Conservation (phyloP, 2,888 invertebrate genomes). For the Dysmachus trigonus region DNA sequence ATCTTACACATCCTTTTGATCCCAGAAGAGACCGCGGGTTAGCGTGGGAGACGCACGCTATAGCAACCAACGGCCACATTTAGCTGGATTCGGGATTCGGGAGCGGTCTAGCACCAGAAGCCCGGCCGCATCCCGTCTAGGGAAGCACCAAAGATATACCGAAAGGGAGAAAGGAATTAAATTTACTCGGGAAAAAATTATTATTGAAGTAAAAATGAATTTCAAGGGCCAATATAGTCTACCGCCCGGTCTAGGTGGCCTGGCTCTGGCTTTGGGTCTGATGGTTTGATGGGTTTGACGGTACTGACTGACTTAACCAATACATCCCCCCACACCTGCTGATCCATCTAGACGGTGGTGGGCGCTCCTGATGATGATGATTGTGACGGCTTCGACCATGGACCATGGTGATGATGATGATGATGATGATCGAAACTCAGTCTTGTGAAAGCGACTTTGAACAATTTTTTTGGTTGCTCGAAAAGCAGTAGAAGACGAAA, state of each 20-base stretch:
- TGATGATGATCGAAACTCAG: neutral
- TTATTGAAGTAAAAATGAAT: conserved; percentile 35
- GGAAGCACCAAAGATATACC: neutral
- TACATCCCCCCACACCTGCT: neutral
- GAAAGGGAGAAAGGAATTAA: conserved; percentile 22
- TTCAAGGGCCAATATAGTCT: conserved; percentile 17
- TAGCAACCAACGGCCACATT: neutral
- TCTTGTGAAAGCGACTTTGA: conserved; percentile 18
- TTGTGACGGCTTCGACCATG: neutral
- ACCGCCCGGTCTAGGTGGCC: neutral
- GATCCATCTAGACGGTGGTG: neutral
- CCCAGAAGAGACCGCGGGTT: neutral
- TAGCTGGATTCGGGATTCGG: neutral
- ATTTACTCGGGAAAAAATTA: conserved; percentile 25
- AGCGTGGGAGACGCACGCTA: neutral
- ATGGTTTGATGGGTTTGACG: neutral
- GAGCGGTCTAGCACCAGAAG: neutral
- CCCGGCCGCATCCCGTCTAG: neutral
- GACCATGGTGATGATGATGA: neutral
- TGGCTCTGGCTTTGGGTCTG: neutral
- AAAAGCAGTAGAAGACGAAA: neutral
- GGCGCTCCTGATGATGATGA: neutral
- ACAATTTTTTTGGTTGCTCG: neutral
- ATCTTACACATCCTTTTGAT: conserved; percentile 1
- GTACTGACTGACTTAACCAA: neutral